Conservation (phyloP, 2,113 vertebrate genomes). For the Lepus timidus region DNA sequence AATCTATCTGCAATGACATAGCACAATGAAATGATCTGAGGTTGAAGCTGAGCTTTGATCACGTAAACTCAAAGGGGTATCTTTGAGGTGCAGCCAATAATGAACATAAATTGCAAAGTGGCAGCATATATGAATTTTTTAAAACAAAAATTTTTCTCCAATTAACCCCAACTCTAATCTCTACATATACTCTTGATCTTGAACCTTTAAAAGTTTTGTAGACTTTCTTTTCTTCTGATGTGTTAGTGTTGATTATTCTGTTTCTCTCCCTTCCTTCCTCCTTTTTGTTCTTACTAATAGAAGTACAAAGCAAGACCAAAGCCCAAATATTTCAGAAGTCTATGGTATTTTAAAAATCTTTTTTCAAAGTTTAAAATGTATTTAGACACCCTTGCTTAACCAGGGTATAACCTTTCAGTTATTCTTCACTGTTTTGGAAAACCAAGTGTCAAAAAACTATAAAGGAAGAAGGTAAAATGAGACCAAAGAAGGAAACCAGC, state of each 20-base stretch:
- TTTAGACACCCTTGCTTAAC: not conserved
- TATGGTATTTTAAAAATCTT: not conserved
- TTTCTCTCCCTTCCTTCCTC: not conserved
- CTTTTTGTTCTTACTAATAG: not conserved
- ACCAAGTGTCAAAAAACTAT: no score
- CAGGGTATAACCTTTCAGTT: not conserved
- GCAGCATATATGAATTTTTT: not conserved
- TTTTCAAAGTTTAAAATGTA: constrained; percentile 48
- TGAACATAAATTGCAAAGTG: not conserved
- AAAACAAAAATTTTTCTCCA: not conserved
- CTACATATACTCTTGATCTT: constrained; percentile 9
- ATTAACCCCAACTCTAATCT: constrained; percentile 8
- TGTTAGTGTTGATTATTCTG: not conserved
- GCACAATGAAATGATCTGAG: not conserved
- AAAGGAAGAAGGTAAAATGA: no score
- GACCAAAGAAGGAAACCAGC: no score
- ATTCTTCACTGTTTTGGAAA: not conserved
- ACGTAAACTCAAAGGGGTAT: not conserved
- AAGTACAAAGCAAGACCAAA: not conserved
- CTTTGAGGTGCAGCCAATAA: not conserved
- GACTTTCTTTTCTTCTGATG: not conserved
- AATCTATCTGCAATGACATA: not conserved
- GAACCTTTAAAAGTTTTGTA: not conserved
- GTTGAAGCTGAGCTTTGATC: constrained; percentile 7
- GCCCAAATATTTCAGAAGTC: not conserved